Conservation (phyloP, 2,113 vertebrate genomes). For the Procapra przewalskii region DNA sequence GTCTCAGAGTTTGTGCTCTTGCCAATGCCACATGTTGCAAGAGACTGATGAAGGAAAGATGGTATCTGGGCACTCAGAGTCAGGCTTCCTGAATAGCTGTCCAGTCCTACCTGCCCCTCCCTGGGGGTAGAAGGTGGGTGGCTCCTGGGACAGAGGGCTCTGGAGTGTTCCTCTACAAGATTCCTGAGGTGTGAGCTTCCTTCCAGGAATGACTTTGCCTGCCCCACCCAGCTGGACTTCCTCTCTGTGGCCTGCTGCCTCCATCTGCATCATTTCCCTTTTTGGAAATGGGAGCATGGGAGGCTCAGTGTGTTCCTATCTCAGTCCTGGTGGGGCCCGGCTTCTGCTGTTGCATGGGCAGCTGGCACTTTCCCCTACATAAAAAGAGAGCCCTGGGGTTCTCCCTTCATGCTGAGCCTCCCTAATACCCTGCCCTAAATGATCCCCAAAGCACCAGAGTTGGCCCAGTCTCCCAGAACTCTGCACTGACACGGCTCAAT, state of each 20-base stretch:
- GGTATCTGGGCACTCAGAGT: background rate
- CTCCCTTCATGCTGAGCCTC: background rate
- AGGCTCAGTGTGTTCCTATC: background rate
- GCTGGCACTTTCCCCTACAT: background rate
- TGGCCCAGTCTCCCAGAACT: background rate
- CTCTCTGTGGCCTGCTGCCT: background rate
- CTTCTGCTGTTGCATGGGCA: background rate
- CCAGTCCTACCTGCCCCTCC: background rate
- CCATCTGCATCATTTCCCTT: constrained; percentile 35
- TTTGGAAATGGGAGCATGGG: background rate
- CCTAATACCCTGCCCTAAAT: background rate
- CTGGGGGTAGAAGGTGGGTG: background rate
- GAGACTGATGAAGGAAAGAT: background rate
- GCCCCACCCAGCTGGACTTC: constrained; percentile 38
- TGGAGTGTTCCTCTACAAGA: background rate
- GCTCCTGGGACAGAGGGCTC: background rate
- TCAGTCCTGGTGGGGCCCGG: background rate
- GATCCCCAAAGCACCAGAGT: background rate
- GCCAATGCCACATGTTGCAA: background rate
- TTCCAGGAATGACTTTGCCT: constrained; percentile 70
- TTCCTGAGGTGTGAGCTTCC: constrained; percentile 66
- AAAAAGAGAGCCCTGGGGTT: background rate
- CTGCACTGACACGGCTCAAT: background rate
- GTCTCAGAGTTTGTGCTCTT: background rate
- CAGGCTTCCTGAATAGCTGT: background rate